Base-by-base conservation (phyloP, 2,113 vertebrate genomes). In the Syngnathus floridae region DNA sequence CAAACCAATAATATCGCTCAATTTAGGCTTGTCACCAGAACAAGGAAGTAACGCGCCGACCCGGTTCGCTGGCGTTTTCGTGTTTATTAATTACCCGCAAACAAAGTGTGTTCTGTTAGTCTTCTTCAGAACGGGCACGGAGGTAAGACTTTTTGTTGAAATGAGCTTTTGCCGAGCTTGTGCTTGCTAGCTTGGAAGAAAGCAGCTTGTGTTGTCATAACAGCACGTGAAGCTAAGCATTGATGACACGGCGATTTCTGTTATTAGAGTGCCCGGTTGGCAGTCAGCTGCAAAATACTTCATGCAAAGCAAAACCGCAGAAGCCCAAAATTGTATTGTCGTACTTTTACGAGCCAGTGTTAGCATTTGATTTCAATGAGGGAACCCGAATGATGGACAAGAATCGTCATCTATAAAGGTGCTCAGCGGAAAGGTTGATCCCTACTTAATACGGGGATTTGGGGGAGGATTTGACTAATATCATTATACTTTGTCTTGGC, bases 1-100 rank as follows among this genome's bases (percentile, higher is more conserved):
- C 75, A 80, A 87, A 86, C 90, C 90, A 91, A 91, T 91, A 85
- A 88, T 75, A 88, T 69, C 71, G 69, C 82, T 43, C 73, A 73
- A 43, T 71, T 82, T 16, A 16, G 62, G 51, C n/a, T 66, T 65
- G 82, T 87, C 82, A 73, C 64, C 37, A n/a, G 2, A 79, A 82
- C 70, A 67, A 66, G 85, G 86, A 88, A 91, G 86, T 80, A 56
- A 82, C 19, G 62, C 17, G 19, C 19, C 63, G 35, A 17, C 35
- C 56, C 56, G 31, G 56, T 22, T 37, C 56, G 26, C 1, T 43
- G 21, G 37, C 6, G 38, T 52, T 52, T 51, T 19, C 45, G 7
- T 14, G 16, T 12, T 46, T 51, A 40, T 12, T 11, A 5, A 13
- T 64, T 51, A 26, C 16, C 9, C 19, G 0, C 14, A 7, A 5